A percentile compares a stretch with the other conserved stretches of the same genome.
Conservation (phyloP, 1,140 invertebrate genomes). For the Dendrolimus kikuchii region DNA sequence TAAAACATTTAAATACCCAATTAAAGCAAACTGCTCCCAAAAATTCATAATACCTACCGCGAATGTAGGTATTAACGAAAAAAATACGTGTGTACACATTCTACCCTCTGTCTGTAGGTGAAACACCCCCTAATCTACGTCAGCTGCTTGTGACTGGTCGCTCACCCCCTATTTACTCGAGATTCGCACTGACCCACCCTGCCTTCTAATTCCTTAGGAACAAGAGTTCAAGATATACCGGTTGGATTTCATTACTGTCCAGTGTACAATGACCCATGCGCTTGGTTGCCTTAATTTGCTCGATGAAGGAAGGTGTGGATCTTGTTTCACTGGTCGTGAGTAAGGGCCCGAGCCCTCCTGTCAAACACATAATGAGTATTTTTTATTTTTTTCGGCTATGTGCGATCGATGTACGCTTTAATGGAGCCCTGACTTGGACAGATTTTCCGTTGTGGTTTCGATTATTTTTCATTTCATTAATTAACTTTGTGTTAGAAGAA, state of each 20-base stretch:
- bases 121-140: constrained; percentile 64
- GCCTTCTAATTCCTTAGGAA: constrained; percentile 8
- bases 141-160: constrained; percentile 66
- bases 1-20: no score
- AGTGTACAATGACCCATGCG: not conserved
- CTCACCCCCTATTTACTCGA: constrained; percentile 31
- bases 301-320: constrained; percentile 10
- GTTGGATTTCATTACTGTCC: not conserved
- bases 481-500: no score
- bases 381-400: constrained; percentile 37
- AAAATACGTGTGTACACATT: constrained; percentile 19
- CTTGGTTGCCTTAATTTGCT: not conserved
- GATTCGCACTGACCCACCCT: constrained; percentile 47
- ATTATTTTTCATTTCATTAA: not conserved
- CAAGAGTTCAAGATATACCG: not conserved
- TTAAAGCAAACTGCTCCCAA: no score
- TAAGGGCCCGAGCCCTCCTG: constrained; percentile 35
- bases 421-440: constrained; percentile 29
- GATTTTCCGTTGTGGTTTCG: not conserved
- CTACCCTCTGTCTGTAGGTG: constrained; percentile 54
- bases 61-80: constrained; percentile 12
- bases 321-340: constrained; percentile 8
- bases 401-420: constrained; percentile 32
- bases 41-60: no score
- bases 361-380: constrained; percentile 60